Percentiles rank a stretch among this genome's conserved stretches.
These are phyloP conservation scores for Lepus americanus DNA, from an alignment of 2,113 vertebrate genomes.

Conservation along the genomic window DNA sequence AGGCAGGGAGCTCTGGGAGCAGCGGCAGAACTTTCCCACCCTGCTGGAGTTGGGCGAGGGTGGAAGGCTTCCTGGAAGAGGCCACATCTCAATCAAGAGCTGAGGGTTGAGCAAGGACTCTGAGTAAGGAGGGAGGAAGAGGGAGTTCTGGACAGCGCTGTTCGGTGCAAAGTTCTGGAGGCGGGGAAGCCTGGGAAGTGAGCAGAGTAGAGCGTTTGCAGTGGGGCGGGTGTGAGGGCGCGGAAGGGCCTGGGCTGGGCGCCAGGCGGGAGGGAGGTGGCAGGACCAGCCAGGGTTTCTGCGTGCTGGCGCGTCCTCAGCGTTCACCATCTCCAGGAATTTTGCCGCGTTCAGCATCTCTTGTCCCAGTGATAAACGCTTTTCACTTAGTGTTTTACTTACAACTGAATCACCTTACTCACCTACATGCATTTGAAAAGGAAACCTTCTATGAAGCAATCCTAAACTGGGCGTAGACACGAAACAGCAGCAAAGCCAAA, in stretches of 20 bases:
- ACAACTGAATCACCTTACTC: not conserved
- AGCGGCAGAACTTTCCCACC: not conserved
- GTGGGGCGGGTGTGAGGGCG: no score
- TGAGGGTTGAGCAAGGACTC: not conserved
- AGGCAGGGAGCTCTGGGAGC: rapidly evolving
- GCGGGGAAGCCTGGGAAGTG: not conserved
- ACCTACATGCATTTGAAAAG: slow-evolving; percentile 6
- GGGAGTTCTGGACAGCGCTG: not conserved
- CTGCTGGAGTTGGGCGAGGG: not conserved
- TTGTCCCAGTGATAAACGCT: not conserved
- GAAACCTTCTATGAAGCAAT: not conserved
- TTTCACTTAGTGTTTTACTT: slow-evolving; percentile 32
- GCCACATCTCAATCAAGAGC: not conserved
- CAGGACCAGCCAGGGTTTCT: not conserved
- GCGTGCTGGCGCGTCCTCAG: not conserved
- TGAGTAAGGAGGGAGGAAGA: not conserved
- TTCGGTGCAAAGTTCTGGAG: not conserved
- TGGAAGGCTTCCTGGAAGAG: not conserved
- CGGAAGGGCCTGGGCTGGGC: not conserved
- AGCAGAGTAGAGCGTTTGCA: not conserved
- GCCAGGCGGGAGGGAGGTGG: not conserved
- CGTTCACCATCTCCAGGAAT: not conserved
- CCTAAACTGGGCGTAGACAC: not conserved
- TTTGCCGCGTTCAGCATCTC: not conserved
- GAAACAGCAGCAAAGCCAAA: not conserved